A percentile compares a stretch with the other conserved stretches of the same genome.
Evolutionary conservation across 2,113 vertebrate species (phyloP).

Genomic region (Climacteris rufus): DNA sequence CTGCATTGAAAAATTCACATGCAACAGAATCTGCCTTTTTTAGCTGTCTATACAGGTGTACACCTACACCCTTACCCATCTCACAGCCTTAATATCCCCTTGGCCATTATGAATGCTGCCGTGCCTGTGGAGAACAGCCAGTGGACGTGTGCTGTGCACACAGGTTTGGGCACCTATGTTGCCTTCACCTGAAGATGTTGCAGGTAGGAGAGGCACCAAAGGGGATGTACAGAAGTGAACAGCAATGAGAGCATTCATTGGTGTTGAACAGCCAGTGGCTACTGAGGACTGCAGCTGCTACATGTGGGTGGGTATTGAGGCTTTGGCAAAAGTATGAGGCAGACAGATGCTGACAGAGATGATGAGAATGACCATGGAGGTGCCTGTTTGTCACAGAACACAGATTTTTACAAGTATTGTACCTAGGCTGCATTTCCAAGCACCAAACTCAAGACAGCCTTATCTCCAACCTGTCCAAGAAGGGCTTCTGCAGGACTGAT

Average conservation of each 20-base stretch:
- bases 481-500: not conserved
- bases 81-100: not conserved
- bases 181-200: not conserved
- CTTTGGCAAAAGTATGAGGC: not conserved
- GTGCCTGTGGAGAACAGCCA: not conserved
- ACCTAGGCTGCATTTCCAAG: not conserved
- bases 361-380: not conserved
- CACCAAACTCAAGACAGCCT: not conserved
- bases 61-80: not conserved
- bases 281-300: not conserved
- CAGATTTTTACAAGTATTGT: not conserved
- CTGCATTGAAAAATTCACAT: not conserved
- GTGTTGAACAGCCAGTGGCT: not conserved
- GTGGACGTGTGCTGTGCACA: fast-evolving
- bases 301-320: fast-evolving
- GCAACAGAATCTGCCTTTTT: not conserved
- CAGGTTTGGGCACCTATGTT: fast-evolving
- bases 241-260: not conserved
- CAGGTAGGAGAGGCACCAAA: not conserved
- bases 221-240: not conserved
- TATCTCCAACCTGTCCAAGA: not conserved
- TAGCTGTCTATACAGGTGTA: not conserved
- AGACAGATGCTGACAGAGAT: not conserved
- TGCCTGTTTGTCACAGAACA: not conserved
- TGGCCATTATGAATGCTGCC: not conserved